These are phyloP conservation scores for Pardalotus punctatus DNA, from an alignment of 2,113 vertebrate genomes.

Conservation along the genomic window DNA sequence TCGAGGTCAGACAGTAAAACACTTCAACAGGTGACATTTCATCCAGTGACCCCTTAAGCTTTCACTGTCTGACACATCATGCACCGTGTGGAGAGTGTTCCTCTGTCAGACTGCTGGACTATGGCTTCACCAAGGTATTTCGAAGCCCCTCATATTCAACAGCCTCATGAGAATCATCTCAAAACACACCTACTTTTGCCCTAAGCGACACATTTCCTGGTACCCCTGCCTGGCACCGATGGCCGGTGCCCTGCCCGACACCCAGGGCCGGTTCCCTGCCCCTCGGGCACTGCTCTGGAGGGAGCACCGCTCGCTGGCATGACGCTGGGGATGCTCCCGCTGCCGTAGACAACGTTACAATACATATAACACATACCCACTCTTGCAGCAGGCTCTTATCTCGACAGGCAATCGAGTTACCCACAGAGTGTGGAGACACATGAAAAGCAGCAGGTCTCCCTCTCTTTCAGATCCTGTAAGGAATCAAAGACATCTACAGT, in stretches of 20 bases:
- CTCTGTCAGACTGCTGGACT: background rate
- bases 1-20: background rate
- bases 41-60: background rate
- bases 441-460: conserved; percentile 65
- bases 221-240: background rate
- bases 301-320: rapidly evolving
- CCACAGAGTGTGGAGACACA: conserved; percentile 62
- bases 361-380: conserved; percentile 58
- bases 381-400: conserved; percentile 62
- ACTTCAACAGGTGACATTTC: background rate
- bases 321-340: background rate
- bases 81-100: background rate
- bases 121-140: background rate
- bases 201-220: background rate
- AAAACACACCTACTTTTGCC: background rate
- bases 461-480: conserved; percentile 65
- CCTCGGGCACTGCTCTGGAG: background rate
- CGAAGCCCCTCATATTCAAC: background rate
- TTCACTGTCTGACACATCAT: background rate
- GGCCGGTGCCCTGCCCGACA: background rate
- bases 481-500: conserved; percentile 67
- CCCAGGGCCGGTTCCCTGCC: background rate
- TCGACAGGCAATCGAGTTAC: conserved; percentile 57
- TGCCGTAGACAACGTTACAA: conserved; percentile 21
- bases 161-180: background rate